phyloP scores from a whole-genome alignment of 2,113 vertebrate species.

The Chlorodrepanis virens region DNA sequence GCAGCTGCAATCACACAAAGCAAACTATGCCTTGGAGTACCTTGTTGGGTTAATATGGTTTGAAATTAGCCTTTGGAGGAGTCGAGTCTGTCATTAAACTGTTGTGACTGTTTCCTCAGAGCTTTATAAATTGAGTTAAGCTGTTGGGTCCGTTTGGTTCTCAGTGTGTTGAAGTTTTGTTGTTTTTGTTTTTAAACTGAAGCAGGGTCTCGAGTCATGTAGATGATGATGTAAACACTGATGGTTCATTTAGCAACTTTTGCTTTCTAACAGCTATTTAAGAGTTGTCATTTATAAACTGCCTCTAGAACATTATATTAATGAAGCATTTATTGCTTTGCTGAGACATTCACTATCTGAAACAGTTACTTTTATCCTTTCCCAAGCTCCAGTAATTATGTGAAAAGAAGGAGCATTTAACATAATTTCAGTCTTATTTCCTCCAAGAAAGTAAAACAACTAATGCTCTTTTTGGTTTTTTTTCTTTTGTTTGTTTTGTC shows the following conservation, averaged over 20 bases:
- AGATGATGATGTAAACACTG: not conserved
- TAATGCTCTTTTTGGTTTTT: not conserved
- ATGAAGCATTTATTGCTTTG: not conserved
- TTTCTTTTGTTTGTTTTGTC: not conserved
- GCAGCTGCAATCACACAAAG: not conserved
- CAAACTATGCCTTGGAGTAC: conserved; percentile 21
- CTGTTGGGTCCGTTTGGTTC: not conserved
- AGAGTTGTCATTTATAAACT: not conserved
- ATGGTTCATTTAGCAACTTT: not conserved
- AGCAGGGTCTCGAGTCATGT: not conserved
- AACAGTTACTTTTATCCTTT: not conserved
- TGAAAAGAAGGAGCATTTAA: not conserved
- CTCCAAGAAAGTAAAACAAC: not conserved
- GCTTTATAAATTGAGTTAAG: not conserved
- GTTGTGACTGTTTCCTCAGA: not conserved
- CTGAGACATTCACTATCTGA: not conserved
- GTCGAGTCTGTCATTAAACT: not conserved
- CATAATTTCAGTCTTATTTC: not conserved
- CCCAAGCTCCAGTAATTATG: not conserved
- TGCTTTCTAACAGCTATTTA: not conserved
- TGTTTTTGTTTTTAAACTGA: not conserved
- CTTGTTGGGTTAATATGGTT: conserved; percentile 1
- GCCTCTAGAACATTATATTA: not conserved
- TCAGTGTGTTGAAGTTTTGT: not conserved
- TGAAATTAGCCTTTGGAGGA: conserved; percentile 32